Conservation (phyloP, 1,140 invertebrate species). For the Drosophila guanche region DNA sequence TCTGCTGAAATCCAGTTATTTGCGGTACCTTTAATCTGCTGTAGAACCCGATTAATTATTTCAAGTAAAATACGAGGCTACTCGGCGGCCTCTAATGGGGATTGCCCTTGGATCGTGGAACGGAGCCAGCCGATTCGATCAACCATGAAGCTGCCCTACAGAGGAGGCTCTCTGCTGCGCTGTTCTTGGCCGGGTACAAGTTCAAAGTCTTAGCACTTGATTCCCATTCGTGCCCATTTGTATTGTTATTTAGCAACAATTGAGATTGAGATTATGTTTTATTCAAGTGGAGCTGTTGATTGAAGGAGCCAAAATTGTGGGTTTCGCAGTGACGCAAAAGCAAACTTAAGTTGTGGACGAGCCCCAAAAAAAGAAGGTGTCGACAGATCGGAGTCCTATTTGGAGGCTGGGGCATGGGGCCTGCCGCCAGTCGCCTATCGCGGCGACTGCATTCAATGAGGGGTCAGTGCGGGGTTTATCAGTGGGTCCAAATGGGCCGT, state of each 20-base stretch:
- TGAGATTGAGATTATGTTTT: neutral
- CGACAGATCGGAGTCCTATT: constrained; percentile 15
- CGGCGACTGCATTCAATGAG: constrained; percentile 16
- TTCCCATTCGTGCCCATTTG: constrained; percentile 19
- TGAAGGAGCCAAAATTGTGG: neutral
- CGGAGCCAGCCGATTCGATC: constrained; percentile 28
- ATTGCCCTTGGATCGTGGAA: constrained; percentile 14
- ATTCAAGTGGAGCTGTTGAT: neutral
- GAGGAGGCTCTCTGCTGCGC: constrained; percentile 5
- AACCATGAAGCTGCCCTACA: constrained; percentile 41
- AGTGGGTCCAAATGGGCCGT: constrained; percentile 25
- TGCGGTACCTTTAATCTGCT: constrained; percentile 8
- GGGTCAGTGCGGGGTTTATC: constrained; percentile 14
- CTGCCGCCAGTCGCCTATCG: neutral
- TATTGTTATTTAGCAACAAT: constrained; percentile 5
- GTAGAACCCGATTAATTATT: neutral
- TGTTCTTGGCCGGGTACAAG: constrained; percentile 43
- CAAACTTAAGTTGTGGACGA: constrained; percentile 22
- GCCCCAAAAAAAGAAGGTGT: constrained; percentile 41
- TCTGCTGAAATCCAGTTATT: neutral
- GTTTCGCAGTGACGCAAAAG: neutral
- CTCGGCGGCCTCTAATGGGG: constrained; percentile 30
- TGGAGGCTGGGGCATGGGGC: neutral
- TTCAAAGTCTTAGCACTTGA: constrained; percentile 57
- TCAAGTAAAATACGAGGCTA: constrained; percentile 18